A percentile compares a stretch with the other conserved stretches of the same genome.
These are phyloP conservation scores for Pelagia noctiluca DNA, from an alignment of 30 jellyfish, hydroid and myxozoan species.

Conservation along the genomic window DNA sequence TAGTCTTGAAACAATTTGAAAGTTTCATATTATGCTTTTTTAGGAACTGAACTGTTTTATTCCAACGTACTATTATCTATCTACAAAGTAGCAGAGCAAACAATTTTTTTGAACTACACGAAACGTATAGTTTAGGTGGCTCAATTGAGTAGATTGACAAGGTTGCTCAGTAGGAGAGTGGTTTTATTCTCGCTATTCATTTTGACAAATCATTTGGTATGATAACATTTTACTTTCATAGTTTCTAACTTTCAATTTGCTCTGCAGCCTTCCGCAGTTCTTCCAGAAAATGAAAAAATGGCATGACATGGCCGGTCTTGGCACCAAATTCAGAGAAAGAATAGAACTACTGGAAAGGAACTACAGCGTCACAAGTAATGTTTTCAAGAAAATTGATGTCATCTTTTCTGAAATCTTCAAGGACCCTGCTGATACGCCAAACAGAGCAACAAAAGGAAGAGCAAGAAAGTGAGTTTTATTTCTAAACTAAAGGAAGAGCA, in stretches of 20 bases:
- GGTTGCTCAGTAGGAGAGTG: too few species aligned
- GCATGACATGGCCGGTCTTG: conserved; percentile 88
- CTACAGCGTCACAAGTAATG: conserved; percentile 86
- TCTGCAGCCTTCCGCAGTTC: conserved; percentile 81
- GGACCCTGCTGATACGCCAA: conserved; percentile 32
- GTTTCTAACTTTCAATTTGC: not conserved
- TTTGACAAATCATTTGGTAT: not conserved
- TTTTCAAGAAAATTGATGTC: conserved; percentile 75
- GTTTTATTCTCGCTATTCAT: too few species aligned
- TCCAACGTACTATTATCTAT: too few species aligned
- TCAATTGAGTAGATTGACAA: too few species aligned
- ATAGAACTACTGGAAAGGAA: conserved; percentile 89
- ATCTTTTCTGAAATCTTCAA: conserved; percentile 69
- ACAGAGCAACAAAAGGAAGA: conserved; percentile 47
- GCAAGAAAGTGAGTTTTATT: conserved; percentile 44
- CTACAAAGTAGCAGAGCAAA: too few species aligned
- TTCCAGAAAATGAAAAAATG: conserved; percentile 90
- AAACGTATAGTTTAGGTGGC: too few species aligned
- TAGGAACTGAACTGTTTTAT: too few species aligned
- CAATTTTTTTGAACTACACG: too few species aligned
- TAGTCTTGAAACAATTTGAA: too few species aligned
- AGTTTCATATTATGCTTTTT: too few species aligned
- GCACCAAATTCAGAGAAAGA: conserved; percentile 53
- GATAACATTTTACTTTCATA: not conserved
- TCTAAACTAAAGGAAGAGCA: conserved; percentile 4